Evolutionary conservation across 2,113 vertebrate genomes (phyloP).

Genomic region (Myxocyprinus asiaticus): DNA sequence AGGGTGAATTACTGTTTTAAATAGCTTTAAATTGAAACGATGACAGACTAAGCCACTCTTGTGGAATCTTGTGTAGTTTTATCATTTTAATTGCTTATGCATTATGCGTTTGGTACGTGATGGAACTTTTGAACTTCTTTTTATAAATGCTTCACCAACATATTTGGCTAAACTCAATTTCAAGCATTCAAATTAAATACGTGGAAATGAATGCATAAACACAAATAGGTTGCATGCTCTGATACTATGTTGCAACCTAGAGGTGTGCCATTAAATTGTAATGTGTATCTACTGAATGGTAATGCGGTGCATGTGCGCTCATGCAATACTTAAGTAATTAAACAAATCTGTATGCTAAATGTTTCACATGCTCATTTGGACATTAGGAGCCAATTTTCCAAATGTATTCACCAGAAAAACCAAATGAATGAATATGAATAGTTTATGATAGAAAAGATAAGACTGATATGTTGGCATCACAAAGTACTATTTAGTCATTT

Average conservation of each 20-base stretch:
- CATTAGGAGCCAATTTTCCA: neutral
- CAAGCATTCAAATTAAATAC: neutral
- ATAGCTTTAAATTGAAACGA: neutral
- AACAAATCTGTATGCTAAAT: neutral
- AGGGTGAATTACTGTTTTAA: neutral
- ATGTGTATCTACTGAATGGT: neutral
- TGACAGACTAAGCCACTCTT: slow-evolving; percentile 22
- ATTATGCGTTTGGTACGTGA: neutral
- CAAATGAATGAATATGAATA: neutral
- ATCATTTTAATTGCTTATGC: slow-evolving; percentile 34
- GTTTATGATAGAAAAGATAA: neutral
- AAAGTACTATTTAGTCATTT: no score
- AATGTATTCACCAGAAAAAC: neutral
- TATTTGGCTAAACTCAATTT: neutral
- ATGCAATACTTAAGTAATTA: neutral
- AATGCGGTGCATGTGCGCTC: neutral
- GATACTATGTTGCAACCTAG: neutral
- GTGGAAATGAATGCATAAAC: neutral
- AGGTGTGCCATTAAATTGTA: neutral
- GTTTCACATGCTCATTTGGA: neutral
- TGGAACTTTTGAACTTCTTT: neutral
- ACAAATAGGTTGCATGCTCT: neutral
- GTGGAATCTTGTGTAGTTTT: slow-evolving; percentile 22
- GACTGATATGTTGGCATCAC: neutral
- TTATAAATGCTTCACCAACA: neutral